Base-by-base conservation (phyloP, 2,888 invertebrate species). In the Acanthococcus lagerstroemiae region DNA sequence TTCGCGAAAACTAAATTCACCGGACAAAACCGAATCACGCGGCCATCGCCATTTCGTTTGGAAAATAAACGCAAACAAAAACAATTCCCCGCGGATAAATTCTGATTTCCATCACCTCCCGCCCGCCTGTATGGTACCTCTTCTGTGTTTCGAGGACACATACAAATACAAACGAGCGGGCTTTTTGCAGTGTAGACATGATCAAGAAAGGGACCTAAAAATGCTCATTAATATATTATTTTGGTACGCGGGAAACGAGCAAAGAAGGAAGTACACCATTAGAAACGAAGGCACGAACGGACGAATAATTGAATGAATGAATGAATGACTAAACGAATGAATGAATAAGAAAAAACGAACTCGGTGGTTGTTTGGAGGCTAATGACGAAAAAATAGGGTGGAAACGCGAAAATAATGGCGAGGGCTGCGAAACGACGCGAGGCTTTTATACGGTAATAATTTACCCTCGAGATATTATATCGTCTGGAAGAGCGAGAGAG, bases 401-500 rank as follows among this genome's bases (percentile, higher is more conserved):
- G 61, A 61, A 61, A 61, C 45, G 61, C 50, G 61, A 61, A 61
- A 61, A 61, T 61, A 61, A 58, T 58, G 24, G 52, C 61, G 50
- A 26, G 55, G 27, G 55, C 55, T 30, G 55, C 55, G 30, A 55
- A 55, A 26, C 55, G 55, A 55, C 27, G 9, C 50, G 26, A 30
- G 6, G 48, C 60, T 61, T 48, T 48, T 61, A 61, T 52, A 61
- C 25, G 58, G 48, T 50, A 30, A 30, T 61, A 54, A 61, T 61
- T 61, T 61, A 61, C 21, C 61, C 61, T 46, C 61, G 54, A 61
- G 61, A 61, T 61, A 61, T 61, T 61, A 61, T 61, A 61, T 61
- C 61, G 61, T 61, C 52, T 37, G 50, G 54, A 61, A 50, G 48
- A 48, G 48, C 48, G 48, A n/a, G 17, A 48, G 17, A 15, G 21